Base-by-base conservation (phyloP, 1,140 invertebrate genomes). In the Anastrepha ludens region DNA sequence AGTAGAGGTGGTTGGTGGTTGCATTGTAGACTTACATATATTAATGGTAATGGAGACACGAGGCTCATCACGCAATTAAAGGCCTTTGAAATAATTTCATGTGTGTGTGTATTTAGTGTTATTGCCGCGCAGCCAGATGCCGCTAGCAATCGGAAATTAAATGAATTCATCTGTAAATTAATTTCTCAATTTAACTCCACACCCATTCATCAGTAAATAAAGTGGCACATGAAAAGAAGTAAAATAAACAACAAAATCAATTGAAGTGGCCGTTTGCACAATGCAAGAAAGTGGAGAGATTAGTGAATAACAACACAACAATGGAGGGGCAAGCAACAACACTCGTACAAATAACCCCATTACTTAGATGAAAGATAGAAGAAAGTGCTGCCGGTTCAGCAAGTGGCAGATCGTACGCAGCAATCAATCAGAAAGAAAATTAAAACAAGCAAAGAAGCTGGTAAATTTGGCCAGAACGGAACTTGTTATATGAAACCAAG, bases 111-210 rank as follows among this genome's bases (percentile, higher is more conserved):
- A 62, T 62, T 17, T 62, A 7, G 15, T 15, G 15, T 62, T 62
- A 62, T 62, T 62, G 17, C 2, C 60, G 17, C 2, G 1, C 60
- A 62, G 60, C 17, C 7, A 58, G 55, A 29, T 29, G 29, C 55
- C 60, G 60, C 15, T 13, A n/a, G 60, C 60, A 17, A 62, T 62
- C 60, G 15, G 17, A 62, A 62, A 62, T 62, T 62, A 62, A 62
- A 62, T 62, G 60, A 62, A 62, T 62, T 62, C 60, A 62, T 15
- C 60, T 62, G 9, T 62, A n/a, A 62, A 62, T 62, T 62, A 62
- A 62, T 62, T 62, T 62, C 60, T 62, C 60, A 62, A 62, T 62
- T 62, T 13, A 62, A 62, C 15, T 62, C 15, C 60, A 17, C 7
- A 62, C 11, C 15, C 60, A 62, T 62, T 62, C 60, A 62, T 62